phyloP scores from a whole-genome alignment of 1,140 invertebrate species.

The Carposina sasakii region DNA sequence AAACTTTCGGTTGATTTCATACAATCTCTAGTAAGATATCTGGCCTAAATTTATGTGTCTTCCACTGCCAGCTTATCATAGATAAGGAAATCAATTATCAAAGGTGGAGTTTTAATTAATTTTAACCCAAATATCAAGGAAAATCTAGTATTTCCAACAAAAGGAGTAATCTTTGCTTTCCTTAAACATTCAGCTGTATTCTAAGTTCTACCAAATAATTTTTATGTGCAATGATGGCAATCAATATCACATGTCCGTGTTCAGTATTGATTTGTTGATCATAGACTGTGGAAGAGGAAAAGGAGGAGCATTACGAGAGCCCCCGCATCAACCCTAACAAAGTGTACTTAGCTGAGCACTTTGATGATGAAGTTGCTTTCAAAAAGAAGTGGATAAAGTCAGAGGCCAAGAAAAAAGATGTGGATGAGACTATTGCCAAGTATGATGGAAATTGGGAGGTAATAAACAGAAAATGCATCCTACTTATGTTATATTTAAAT shows the following conservation, averaged over 20 bases:
- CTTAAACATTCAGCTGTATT: no score
- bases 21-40: no score
- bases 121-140: no score
- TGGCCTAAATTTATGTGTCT: no score
- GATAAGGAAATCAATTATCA: no score
- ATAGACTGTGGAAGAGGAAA: constrained; percentile 53
- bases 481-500: constrained; percentile 13
- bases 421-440: constrained; percentile 93
- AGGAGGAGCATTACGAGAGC: constrained; percentile 46
- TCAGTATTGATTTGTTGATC: neutral
- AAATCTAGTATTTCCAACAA: no score
- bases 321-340: constrained; percentile 75
- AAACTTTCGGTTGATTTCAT: no score
- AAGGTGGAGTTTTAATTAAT: no score
- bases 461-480: constrained; percentile 20
- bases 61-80: no score
- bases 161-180: no score
- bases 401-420: constrained; percentile 94
- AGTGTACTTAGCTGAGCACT: constrained; percentile 90
- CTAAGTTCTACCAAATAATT: no score
- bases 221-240: no score
- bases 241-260: neutral
- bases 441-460: constrained; percentile 90
- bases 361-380: constrained; percentile 86
- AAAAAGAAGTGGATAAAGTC: constrained; percentile 90